These are phyloP conservation scores for Heliconius ismenius DNA, from an alignment of 2,888 invertebrate genomes.

Conservation along the genomic window DNA sequence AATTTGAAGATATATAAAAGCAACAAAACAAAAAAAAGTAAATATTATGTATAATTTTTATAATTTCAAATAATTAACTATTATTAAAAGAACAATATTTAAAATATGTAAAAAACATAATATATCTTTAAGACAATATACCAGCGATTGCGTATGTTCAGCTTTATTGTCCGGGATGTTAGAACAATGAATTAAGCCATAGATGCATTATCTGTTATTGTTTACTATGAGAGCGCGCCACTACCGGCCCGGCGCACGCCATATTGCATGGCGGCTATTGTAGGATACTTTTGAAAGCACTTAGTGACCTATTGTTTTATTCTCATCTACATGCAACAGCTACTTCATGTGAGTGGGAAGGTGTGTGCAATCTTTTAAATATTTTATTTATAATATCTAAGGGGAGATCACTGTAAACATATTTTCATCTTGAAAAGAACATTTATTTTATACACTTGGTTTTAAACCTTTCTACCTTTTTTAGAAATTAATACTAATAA, in stretches of 20 bases:
- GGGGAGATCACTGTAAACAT: not conserved
- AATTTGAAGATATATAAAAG: no score
- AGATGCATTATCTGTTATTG: slow-evolving; percentile 57
- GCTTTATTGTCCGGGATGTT: slow-evolving; percentile 10
- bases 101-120: no score
- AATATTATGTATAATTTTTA: no score
- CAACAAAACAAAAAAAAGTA: no score
- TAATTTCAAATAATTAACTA: no score
- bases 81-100: no score
- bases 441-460: not conserved
- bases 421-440: not conserved
- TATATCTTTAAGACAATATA: not conserved
- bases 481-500: no score
- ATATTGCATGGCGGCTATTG: slow-evolving; percentile 60
- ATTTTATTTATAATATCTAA: slow-evolving; percentile 19
- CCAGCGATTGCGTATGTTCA: slow-evolving; percentile 26
- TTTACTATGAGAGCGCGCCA: slow-evolving; percentile 61
- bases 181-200: slow-evolving; percentile 55
- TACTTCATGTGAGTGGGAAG: slow-evolving; percentile 49
- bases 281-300: slow-evolving; percentile 63
- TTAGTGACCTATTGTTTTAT: slow-evolving; percentile 68
- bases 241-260: slow-evolving; percentile 48
- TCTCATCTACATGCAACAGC: slow-evolving; percentile 59
- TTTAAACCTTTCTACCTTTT: no score
- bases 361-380: slow-evolving; percentile 27